phyloP scores from a whole-genome alignment of 2,797 vertebrate species.

The Sebastolobus alascanus region DNA sequence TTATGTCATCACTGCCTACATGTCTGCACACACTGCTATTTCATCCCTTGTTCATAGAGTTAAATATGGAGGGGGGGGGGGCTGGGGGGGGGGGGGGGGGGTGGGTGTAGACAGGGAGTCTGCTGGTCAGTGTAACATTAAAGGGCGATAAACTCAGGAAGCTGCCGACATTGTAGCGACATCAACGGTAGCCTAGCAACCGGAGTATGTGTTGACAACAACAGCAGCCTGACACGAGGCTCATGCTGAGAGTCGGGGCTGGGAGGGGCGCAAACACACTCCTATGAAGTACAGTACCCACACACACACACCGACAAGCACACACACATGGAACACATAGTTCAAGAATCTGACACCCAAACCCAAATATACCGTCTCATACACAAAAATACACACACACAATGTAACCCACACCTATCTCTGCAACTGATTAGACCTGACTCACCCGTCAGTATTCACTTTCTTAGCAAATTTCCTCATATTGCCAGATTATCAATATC shows the following conservation, averaged over 20 bases:
- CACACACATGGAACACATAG: constrained; percentile 17
- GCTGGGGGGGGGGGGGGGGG: neutral
- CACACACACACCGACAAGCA: constrained; percentile 24
- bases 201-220: constrained; percentile 79
- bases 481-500: neutral
- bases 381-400: neutral
- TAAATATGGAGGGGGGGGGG: neutral
- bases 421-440: neutral
- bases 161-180: constrained; percentile 55
- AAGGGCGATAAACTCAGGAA: constrained; percentile 70
- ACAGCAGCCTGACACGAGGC: constrained; percentile 66
- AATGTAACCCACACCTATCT: neutral
- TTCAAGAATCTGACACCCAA: constrained; percentile 35
- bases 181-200: constrained; percentile 74
- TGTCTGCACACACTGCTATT: neutral
- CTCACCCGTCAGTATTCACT: neutral
- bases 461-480: neutral
- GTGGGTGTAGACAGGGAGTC: constrained; percentile 48
- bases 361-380: constrained; percentile 22
- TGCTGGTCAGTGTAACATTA: constrained; percentile 61
- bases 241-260: constrained; percentile 43
- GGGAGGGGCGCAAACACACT: constrained; percentile 34
- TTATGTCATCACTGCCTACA: neutral
- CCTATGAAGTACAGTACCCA: constrained; percentile 34
- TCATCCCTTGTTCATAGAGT: neutral